Percentiles rank a stretch among this genome's conserved stretches.
Conservation (phyloP, 1,140 invertebrate genomes). For the Zaprionus lachaisei region DNA sequence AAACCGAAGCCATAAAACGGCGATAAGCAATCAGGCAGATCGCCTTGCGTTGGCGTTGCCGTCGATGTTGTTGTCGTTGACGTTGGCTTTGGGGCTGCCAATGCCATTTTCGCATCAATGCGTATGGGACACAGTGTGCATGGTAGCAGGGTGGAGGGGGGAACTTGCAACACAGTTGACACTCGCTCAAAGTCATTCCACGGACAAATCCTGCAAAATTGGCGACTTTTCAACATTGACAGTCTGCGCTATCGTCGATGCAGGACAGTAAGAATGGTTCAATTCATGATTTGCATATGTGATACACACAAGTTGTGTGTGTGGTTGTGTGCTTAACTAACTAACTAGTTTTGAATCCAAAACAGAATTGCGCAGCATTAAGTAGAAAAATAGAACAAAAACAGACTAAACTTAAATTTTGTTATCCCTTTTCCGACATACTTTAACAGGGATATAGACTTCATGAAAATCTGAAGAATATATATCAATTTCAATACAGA, state of each 20-base stretch:
- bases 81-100: constrained; percentile 36
- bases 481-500: too few relatives aligned
- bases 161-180: constrained; percentile 8
- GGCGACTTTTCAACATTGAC: constrained; percentile 29
- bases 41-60: constrained; percentile 3
- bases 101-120: constrained; percentile 65
- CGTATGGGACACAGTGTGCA: neutral
- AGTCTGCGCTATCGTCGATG: neutral
- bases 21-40: constrained; percentile 45
- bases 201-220: constrained; percentile 21
- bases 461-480: too few relatives aligned
- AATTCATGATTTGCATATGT: neutral
- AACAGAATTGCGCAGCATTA: neutral
- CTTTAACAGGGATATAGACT: too few relatives aligned
- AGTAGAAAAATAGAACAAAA: neutral
- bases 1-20: constrained; percentile 51
- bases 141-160: neutral
- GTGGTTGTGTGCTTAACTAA: neutral
- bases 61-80: constrained; percentile 38
- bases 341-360: neutral
- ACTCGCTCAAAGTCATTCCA: neutral
- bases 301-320: neutral
- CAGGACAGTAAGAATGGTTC: neutral
- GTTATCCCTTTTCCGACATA: too few relatives aligned
- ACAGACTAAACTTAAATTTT: too few relatives aligned